Evolutionary conservation across 2,888 invertebrate species (phyloP).

Genomic region (Hydrotaea diabolus): DNA sequence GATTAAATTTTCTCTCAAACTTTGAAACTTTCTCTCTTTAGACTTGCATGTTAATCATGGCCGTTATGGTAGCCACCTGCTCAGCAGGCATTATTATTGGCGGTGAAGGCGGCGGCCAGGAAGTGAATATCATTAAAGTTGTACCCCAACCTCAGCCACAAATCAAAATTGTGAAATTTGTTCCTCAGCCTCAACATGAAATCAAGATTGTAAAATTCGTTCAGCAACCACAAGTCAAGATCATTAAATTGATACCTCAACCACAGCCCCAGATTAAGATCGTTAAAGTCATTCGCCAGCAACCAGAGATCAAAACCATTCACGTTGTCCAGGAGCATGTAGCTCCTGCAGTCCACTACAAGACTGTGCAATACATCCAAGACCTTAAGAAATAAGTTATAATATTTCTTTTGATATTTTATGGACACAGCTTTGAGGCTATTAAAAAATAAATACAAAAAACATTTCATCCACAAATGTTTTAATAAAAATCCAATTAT

Average conservation of each 20-base stretch:
- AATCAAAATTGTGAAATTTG: background rate
- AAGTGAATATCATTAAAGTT: background rate
- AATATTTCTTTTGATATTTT: too few relatives aligned
- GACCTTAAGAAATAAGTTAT: too few relatives aligned
- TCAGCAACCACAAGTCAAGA: background rate
- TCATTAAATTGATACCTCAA: background rate
- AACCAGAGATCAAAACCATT: background rate
- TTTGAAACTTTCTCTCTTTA: background rate
- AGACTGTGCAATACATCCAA: too few relatives aligned
- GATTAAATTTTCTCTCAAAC: background rate
- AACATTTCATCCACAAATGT: too few relatives aligned
- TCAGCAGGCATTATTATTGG: conserved; percentile 62
- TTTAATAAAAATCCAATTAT: too few relatives aligned
- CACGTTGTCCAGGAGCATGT: background rate
- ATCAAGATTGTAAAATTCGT: background rate
- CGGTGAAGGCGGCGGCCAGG: conserved; percentile 33
- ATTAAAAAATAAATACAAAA: too few relatives aligned
- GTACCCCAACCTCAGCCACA: background rate
- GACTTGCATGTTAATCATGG: conserved; percentile 61
- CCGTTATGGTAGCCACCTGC: conserved; percentile 58
- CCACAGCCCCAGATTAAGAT: background rate
- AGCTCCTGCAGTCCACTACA: background rate
- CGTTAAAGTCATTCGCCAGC: background rate
- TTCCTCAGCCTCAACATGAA: background rate
- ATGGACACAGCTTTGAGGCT: too few relatives aligned